Evolutionary conservation across 35 echinoderm and acorn worm genomes (phyloP).

Genomic region (Heliocidaris erythrogramma): DNA sequence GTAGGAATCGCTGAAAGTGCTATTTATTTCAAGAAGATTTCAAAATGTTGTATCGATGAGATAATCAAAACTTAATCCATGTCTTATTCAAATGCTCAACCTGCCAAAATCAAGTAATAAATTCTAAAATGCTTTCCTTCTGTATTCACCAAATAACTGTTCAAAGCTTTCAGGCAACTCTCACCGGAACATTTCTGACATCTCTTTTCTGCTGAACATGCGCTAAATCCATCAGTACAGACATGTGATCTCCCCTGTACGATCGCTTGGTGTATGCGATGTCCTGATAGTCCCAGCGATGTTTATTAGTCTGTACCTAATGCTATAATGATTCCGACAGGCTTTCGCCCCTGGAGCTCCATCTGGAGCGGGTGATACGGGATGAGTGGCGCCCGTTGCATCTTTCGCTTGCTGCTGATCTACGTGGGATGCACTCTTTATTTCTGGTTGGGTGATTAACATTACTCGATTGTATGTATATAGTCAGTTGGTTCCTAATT

Average conservation of each 20-base stretch:
- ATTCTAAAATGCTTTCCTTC: neutral
- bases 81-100: neutral
- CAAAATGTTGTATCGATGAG: neutral
- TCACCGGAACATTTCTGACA: neutral
- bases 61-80: neutral
- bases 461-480: neutral
- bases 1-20: neutral
- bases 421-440: neutral
- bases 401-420: neutral
- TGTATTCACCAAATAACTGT: neutral
- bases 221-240: neutral
- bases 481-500: neutral
- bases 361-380: neutral
- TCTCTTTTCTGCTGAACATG: neutral
- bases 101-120: neutral
- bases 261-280: neutral
- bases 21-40: neutral
- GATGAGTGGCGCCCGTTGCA: neutral
- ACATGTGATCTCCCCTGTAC: neutral
- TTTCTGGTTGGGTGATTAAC: neutral
- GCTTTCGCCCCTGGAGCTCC: neutral
- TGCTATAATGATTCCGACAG: neutral
- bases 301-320: neutral
- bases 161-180: neutral
- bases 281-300: neutral